Base-by-base conservation (phyloP, 2,888 invertebrate genomes). In the Caenorhabditis zanzibari region DNA sequence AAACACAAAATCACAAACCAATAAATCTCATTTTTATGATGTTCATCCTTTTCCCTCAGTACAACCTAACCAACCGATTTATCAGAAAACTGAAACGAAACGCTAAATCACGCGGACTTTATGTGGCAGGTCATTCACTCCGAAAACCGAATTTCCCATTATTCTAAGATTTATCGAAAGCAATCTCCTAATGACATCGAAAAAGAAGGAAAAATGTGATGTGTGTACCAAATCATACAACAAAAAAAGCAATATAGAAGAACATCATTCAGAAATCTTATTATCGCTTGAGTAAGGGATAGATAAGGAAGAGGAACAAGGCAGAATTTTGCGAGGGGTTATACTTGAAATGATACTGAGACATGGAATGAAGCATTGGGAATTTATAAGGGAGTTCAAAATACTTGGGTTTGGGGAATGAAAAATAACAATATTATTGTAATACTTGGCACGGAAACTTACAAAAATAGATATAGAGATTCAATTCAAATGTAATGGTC, bases 161-260 rank as follows among this genome's bases (percentile, higher is more conserved):
- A 49, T 66, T 44, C 49, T 47, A 75, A 47, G 58, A 75, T 75
- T 75, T 75, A 75, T 66, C 56, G 47, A n/a, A 74, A 66, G 66
- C 58, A 59, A 56, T 64, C 66, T 22, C 58, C 75, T 66, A 75
- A 64, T 47, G 58, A 58, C 24, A 38, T 22, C n/a, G 44, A 59
- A 47, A 47, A 59, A 19, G 38, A 58, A 28, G 49, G n/a, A 32
- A 69, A 54, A 52, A 19, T 44, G 24, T 47, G 63, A 64, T 64
- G 63, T 66, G 66, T 66, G 66, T 66, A 66, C 32, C 32, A 66
- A 66, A 66, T 49, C 28, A 66, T 47, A 35, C 28, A 52, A 44
- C 14, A 52, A 66, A n/a, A 61, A 35, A 47, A 66, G 58, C 66
- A 47, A 59, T 47, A 72, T 14, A 38, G 22, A 19, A 58, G 14